phyloP scores from a whole-genome alignment of 2,888 invertebrate genomes.

The Tryphoninae sp. region DNA sequence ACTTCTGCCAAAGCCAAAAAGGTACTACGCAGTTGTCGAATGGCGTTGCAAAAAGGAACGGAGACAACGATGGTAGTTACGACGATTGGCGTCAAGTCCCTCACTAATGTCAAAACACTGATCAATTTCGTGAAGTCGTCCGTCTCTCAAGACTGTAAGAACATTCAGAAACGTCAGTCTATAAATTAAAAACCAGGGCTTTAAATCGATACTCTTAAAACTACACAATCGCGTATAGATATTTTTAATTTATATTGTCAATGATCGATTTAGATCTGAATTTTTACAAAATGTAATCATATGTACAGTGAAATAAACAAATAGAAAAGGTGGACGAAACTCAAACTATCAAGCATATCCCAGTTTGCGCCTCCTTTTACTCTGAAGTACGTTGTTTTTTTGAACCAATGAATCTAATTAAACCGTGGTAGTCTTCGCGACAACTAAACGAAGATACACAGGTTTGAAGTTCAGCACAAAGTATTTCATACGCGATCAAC shows the following conservation, averaged over 20 bases:
- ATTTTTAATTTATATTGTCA: no score
- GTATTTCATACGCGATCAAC: not conserved
- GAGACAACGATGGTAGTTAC: constrained; percentile 10
- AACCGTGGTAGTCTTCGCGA: not conserved
- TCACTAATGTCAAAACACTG: constrained; percentile 10
- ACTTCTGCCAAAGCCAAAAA: constrained; percentile 64
- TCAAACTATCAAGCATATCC: no score
- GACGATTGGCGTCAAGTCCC: constrained; percentile 6
- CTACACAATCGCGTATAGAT: no score
- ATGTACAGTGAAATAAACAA: no score
- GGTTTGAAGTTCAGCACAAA: not conserved
- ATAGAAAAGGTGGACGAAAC: no score
- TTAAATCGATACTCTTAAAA: no score
- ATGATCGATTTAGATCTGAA: no score
- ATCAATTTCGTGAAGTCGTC: not conserved
- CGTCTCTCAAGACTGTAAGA: no score
- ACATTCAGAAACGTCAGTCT: no score
- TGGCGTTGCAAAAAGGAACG: constrained; percentile 46
- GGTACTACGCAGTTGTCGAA: constrained; percentile 58
- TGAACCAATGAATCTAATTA: not conserved
- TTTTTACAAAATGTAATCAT: no score
- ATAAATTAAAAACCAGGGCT: no score
- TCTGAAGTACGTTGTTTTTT: not conserved
- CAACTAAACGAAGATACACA: not conserved
- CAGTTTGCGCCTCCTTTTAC: no score